Conservation (phyloP, 2,113 vertebrate species). For the Mesocricetus auratus region DNA sequence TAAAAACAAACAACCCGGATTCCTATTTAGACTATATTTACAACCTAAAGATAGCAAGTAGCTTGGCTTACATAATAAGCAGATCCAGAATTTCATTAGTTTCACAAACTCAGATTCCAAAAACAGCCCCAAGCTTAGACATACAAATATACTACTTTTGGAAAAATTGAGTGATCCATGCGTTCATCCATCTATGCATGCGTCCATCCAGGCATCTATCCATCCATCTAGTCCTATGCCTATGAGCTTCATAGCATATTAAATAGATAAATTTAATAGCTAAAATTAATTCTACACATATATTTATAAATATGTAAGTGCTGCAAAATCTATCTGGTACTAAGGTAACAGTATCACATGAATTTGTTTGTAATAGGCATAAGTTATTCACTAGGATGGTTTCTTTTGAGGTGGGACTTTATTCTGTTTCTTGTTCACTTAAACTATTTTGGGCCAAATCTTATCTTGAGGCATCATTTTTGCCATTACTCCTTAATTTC, state of each 20-base stretch:
- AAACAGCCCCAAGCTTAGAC: conserved; percentile 60
- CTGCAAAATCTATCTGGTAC: not conserved
- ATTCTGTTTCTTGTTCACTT: conserved; percentile 59
- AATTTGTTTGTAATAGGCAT: conserved; percentile 42
- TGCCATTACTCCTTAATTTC: conserved; percentile 50
- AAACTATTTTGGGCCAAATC: conserved; percentile 52
- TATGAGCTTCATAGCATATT: not conserved
- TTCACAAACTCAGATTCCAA: conserved; percentile 42
- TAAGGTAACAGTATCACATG: not conserved
- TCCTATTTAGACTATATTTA: conserved; percentile 49
- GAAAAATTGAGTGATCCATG: conserved; percentile 46
- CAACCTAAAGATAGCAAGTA: not conserved
- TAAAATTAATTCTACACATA: not conserved
- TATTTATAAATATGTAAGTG: not conserved
- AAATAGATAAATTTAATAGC: conserved; percentile 52
- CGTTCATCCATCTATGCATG: not conserved
- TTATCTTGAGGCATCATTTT: conserved; percentile 53
- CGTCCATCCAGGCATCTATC: not conserved
- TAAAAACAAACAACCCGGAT: not conserved
- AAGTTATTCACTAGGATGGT: conserved; percentile 8
- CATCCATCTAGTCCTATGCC: not conserved
- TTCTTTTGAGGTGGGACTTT: conserved; percentile 38
- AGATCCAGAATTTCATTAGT: conserved; percentile 27
- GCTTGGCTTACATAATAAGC: conserved; percentile 25
- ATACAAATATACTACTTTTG: conserved; percentile 38